A percentile compares a stretch with the other conserved stretches of the same genome.
These are phyloP conservation scores for Dascillus cervinus DNA, from an alignment of 2,888 invertebrate genomes.

Conservation along the genomic window DNA sequence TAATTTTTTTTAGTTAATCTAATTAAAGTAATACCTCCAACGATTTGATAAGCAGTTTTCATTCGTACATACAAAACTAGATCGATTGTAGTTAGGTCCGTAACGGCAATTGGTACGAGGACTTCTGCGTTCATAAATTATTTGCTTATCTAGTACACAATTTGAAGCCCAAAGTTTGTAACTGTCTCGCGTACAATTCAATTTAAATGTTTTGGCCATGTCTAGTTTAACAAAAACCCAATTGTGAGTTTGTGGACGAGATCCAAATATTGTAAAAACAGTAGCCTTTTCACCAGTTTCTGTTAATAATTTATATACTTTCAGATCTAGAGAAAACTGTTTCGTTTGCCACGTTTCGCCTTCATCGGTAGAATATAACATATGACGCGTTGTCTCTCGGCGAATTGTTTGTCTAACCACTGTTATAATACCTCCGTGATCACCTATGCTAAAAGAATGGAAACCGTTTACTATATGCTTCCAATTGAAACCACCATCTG, in stretches of 20 bases:
- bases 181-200: too few relatives aligned
- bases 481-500: constrained; percentile 79
- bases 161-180: too few relatives aligned
- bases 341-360: constrained; percentile 73
- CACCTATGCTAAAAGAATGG: constrained; percentile 81
- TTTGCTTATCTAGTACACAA: too few relatives aligned
- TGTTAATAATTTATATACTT: constrained; percentile 83
- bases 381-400: constrained; percentile 66
- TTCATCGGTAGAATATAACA: constrained; percentile 79
- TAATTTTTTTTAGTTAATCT: too few relatives aligned
- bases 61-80: too few relatives aligned
- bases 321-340: constrained; percentile 61
- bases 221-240: too few relatives aligned
- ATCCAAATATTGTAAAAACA: constrained; percentile 86
- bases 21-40: too few relatives aligned
- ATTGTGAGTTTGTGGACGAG: constrained; percentile 65
- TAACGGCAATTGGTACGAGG: too few relatives aligned
- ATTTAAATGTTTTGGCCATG: too few relatives aligned
- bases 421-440: constrained; percentile 81
- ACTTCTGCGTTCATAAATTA: too few relatives aligned
- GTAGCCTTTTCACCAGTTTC: constrained; percentile 90
- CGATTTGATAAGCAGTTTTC: too few relatives aligned
- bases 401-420: constrained; percentile 76
- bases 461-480: constrained; percentile 63
- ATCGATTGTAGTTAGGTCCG: too few relatives aligned